phyloP scores from a whole-genome alignment of 2,888 invertebrate genomes.

The Cistogaster globosa region DNA sequence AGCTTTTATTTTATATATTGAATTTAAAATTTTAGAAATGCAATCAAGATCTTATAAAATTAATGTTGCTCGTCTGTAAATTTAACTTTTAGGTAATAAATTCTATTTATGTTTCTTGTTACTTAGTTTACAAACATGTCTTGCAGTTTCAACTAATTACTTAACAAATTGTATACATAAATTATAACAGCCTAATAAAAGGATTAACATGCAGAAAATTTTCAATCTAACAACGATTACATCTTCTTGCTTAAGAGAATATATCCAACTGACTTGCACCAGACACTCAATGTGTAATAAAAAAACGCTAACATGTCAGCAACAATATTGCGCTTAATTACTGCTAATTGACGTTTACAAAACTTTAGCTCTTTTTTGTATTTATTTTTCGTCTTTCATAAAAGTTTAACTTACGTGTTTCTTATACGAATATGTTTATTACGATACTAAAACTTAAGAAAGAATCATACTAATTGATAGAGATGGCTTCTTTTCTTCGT shows the following conservation, averaged over 20 bases:
- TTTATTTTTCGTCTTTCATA: neutral
- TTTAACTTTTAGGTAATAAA: neutral
- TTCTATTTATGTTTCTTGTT: neutral
- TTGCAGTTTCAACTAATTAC: conserved; percentile 49
- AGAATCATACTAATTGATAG: conserved; percentile 55
- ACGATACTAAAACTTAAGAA: conserved; percentile 39
- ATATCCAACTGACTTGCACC: neutral
- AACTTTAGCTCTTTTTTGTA: conserved; percentile 75
- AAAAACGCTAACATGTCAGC: conserved; percentile 41
- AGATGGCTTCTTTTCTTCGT: conserved; percentile 25
- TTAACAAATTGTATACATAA: conserved; percentile 68
- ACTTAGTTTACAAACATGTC: neutral
- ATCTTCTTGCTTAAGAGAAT: neutral
- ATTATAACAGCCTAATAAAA: conserved; percentile 62
- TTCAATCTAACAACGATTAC: conserved; percentile 20
- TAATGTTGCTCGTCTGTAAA: neutral
- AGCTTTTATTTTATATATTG: too few species aligned
- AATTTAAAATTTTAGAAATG: too few species aligned
- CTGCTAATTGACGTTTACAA: conserved; percentile 82
- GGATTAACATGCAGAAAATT: conserved; percentile 66
- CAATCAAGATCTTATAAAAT: too few species aligned
- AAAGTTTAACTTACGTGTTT: conserved; percentile 44
- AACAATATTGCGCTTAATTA: conserved; percentile 82
- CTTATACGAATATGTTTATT: conserved; percentile 58
- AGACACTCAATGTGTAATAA: neutral